Percentiles rank a stretch among this genome's conserved stretches.
phyloP scores from a whole-genome alignment of 2,113 vertebrate species.

The Chionis minor region DNA sequence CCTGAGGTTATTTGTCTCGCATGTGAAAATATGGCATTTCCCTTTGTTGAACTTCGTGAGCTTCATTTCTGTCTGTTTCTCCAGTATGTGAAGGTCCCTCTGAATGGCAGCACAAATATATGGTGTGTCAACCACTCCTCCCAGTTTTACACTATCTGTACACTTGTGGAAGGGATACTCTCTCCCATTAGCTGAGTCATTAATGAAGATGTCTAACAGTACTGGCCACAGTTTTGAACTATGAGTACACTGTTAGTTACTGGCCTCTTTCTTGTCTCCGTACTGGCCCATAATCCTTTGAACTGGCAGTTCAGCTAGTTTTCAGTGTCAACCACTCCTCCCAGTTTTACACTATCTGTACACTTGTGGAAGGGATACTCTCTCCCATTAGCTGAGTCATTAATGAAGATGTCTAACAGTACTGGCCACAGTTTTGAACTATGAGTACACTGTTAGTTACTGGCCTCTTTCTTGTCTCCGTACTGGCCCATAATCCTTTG shows the following conservation, averaged over 20 bases:
- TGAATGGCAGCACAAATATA: not conserved
- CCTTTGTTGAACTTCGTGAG: not conserved
- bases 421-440: not conserved
- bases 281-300: not conserved
- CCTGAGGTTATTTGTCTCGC: not conserved
- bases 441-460: not conserved
- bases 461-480: not conserved
- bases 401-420: not conserved
- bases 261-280: not conserved
- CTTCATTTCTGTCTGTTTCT: not conserved
- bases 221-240: not conserved
- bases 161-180: not conserved
- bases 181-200: not conserved
- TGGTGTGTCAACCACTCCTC: not conserved
- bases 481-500: not conserved
- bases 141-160: not conserved
- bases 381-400: not conserved
- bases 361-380: not conserved
- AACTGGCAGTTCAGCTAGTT: not conserved
- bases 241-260: not conserved
- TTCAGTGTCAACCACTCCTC: not conserved
- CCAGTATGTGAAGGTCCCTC: not conserved
- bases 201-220: not conserved
- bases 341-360: not conserved
- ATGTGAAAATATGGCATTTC: not conserved